phyloP scores from a whole-genome alignment of 2,888 invertebrate genomes.

The Cryptosula pallasiana region DNA sequence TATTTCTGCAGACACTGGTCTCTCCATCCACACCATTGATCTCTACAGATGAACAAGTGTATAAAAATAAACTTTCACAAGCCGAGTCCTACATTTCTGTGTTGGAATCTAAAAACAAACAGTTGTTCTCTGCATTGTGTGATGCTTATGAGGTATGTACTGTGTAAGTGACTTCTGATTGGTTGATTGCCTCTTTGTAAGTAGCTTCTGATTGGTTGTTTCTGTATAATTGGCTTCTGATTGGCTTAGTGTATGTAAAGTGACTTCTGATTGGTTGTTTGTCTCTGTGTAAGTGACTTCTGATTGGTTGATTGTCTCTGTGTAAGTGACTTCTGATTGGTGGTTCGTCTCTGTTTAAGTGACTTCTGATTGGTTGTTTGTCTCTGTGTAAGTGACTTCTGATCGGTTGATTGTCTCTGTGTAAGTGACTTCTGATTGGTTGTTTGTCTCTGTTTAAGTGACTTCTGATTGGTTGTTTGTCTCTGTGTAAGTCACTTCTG shows the following conservation, averaged over 20 bases:
- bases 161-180: slow-evolving; percentile 31
- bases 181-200: background rate
- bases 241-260: background rate
- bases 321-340: too few species aligned
- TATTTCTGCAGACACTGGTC: too few species aligned
- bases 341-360: too few species aligned
- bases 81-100: slow-evolving; percentile 33
- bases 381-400: too few species aligned
- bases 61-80: slow-evolving; percentile 13
- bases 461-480: too few species aligned
- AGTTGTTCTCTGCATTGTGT: slow-evolving; percentile 33
- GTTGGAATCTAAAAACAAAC: slow-evolving; percentile 34
- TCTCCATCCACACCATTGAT: too few species aligned
- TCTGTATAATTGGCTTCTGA: background rate
- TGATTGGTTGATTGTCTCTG: too few species aligned
- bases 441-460: too few species aligned
- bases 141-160: slow-evolving; percentile 34
- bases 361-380: too few species aligned
- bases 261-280: background rate
- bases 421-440: too few species aligned
- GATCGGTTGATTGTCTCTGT: too few species aligned
- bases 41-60: slow-evolving; percentile 5
- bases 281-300: background rate
- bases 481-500: too few species aligned
- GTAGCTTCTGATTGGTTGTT: background rate